Percentiles rank a stretch among this genome's conserved stretches.
Conservation (phyloP, 2,113 vertebrate genomes). For the Melanocharis versteri region DNA sequence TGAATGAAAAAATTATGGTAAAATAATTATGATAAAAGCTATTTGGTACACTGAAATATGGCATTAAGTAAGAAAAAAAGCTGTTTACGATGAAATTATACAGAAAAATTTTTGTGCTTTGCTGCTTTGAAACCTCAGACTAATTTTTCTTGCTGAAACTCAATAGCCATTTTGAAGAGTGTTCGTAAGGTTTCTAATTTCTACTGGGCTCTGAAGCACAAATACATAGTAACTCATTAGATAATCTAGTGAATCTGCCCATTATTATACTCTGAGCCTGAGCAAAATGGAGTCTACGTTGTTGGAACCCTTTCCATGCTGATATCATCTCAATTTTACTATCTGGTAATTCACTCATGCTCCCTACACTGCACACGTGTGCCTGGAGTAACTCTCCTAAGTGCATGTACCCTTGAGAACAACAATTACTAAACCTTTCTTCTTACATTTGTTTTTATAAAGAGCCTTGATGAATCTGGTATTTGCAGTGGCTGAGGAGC, state of each 20-base stretch:
- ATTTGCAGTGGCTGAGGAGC: neutral
- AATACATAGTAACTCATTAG: neutral
- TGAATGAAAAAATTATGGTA: neutral
- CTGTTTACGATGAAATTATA: neutral
- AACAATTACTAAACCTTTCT: neutral
- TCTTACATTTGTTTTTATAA: neutral
- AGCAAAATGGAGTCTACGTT: neutral
- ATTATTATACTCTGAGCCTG: neutral
- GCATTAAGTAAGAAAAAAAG: neutral
- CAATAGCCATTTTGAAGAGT: neutral
- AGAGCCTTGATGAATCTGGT: neutral
- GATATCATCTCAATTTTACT: neutral
- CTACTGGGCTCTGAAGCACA: neutral
- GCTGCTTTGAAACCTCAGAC: neutral
- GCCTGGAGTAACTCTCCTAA: neutral
- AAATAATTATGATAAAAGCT: neutral
- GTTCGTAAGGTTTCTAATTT: neutral
- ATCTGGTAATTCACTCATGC: neutral
- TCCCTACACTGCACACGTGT: rapidly evolving
- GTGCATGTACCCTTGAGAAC: neutral
- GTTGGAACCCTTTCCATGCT: neutral
- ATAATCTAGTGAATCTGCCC: neutral
- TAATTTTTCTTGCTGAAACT: neutral
- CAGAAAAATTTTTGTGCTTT: neutral
- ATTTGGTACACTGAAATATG: neutral